These are phyloP conservation scores for Stramonita haemastoma DNA, from an alignment of 2,888 invertebrate genomes.

Conservation along the genomic window DNA sequence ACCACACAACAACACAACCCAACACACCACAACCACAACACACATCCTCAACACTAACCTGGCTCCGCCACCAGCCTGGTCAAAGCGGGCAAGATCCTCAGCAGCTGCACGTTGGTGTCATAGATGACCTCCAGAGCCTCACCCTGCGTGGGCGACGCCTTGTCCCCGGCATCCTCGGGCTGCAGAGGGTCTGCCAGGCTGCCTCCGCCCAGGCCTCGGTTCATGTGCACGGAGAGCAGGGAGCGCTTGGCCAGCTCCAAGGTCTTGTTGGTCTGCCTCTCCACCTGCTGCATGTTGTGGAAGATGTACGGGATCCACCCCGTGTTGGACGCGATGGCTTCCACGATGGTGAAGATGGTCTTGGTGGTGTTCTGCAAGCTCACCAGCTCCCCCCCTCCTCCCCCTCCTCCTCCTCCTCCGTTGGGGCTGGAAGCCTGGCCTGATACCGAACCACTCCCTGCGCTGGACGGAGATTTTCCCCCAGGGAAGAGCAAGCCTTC, in stretches of 20 bases:
- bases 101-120: slow-evolving; percentile 58
- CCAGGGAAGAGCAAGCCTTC: slow-evolving; percentile 23
- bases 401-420: background rate
- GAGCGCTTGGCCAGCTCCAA: slow-evolving; percentile 43
- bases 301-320: slow-evolving; percentile 70
- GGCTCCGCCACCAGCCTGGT: slow-evolving; percentile 65
- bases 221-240: slow-evolving; percentile 2
- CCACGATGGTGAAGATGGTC: slow-evolving; percentile 59
- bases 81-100: slow-evolving; percentile 62
- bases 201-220: background rate
- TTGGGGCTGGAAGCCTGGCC: background rate
- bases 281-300: slow-evolving; percentile 62
- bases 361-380: slow-evolving; percentile 61
- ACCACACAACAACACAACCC: too few relatives aligned
- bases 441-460: background rate
- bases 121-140: slow-evolving; percentile 54
- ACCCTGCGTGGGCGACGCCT: background rate
- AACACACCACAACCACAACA: background rate
- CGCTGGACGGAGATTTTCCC: background rate
- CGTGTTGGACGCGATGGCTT: slow-evolving; percentile 65
- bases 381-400: background rate
- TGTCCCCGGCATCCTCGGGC: background rate
- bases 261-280: slow-evolving; percentile 62
- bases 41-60: slow-evolving; percentile 53
- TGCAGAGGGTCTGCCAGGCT: background rate